A percentile compares a stretch with the other conserved stretches of the same genome.
phyloP scores from a whole-genome alignment of 2,113 vertebrate species.

The Illadopsis cleaveri region DNA sequence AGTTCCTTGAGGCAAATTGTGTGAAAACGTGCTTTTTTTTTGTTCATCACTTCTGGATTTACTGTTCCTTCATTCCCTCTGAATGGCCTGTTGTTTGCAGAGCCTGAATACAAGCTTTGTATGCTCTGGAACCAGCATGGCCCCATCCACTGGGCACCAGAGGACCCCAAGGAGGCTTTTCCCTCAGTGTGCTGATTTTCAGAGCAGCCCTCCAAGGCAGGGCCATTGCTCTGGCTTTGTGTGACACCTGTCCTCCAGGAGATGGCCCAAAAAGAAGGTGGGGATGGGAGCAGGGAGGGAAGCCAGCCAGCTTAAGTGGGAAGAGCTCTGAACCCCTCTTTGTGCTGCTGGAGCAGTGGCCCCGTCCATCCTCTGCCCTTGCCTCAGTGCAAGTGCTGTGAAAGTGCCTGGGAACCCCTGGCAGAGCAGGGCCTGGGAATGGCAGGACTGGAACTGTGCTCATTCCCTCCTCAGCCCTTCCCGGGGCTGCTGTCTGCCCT shows the following conservation, averaged over 20 bases:
- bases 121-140: background rate
- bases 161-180: background rate
- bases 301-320: background rate
- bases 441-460: background rate
- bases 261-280: background rate
- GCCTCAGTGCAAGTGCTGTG: background rate
- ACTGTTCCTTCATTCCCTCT: background rate
- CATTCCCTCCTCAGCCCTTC: background rate
- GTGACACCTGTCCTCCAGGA: background rate
- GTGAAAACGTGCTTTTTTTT: background rate
- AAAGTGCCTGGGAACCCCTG: background rate
- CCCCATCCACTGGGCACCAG: background rate
- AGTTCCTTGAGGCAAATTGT: background rate
- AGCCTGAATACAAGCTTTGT: slow-evolving; percentile 22
- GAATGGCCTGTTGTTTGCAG: background rate
- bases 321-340: background rate
- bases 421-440: background rate
- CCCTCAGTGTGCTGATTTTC: background rate
- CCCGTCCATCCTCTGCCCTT: background rate
- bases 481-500: background rate
- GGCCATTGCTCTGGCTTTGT: background rate
- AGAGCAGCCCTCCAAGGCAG: slow-evolving; percentile 3
- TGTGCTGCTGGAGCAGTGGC: background rate
- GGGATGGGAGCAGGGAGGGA: background rate
- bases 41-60: background rate